Base-by-base conservation (phyloP, 2,797 vertebrate species). In the Catamblyrhynchus diadema region DNA sequence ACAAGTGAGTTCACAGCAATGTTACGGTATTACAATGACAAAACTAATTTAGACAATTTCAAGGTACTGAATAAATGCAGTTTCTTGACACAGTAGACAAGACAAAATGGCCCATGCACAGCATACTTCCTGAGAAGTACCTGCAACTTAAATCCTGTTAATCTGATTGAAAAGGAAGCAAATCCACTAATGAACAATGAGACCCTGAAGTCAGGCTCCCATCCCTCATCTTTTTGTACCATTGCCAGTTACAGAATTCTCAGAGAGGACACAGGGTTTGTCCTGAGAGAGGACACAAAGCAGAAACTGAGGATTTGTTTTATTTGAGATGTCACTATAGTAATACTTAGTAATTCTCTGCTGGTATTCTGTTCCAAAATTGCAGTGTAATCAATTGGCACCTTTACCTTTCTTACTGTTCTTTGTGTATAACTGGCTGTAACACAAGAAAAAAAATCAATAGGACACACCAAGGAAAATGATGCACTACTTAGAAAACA, bases 361-460 rank as follows among this genome's bases (percentile, higher is more conserved):
- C 54, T 66, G 62, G 44, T 15, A 22, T 32, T 39, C 32, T 74
- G 16, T 78, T 94, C 19, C 51, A 94, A 87, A 88, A 70, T 9
- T 59, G 45, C 73, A 74, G 32, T 33, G 24, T 45, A 83, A 83
- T 56, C 45, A 94, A 51, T 59, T 79, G 18, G 42, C 51, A 84
- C 19, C 33, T 33, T 67, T 53, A 82, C 75, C 66, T 18, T 44
- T 47, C 30, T 28, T 45, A 37, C 59, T 61, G 56, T 33, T 74
- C 35, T 50, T 80, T 91, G 28, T 57, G 32, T 91, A 22, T 60
- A 85, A 93, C 88, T 95, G 44, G 62, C 88, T 96, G 41, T 92
- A 99, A 98, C 96, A 98, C 35, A 99, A 99, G 94, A 98, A 98
- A 97, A 99, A 96, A 99, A 99, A 96, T 80, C 99, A 95, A 88